Evolutionary conservation across 2,888 invertebrate species (phyloP), one percentile per base, ranked within the genome.

Genomic region (Caenorhabditis macrosperma): DNA sequence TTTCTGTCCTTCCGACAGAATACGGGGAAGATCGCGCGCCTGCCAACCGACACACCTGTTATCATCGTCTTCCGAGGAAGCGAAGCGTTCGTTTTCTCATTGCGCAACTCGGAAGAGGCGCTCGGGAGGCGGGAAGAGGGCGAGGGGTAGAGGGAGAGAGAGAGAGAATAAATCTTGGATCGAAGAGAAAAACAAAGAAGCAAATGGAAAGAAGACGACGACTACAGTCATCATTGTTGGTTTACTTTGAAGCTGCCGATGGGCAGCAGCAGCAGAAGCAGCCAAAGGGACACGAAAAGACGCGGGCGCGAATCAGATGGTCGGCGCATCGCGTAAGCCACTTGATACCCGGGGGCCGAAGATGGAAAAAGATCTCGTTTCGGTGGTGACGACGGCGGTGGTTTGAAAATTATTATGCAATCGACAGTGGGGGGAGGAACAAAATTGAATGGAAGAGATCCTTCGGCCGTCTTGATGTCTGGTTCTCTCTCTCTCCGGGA

Each of bases 391-490:
- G 69, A 69, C 61, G 74, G 64, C 63, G 64, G 74, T 48, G 57
- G 64, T 74, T 74, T 74, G 64, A 64, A 74, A 74, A 74, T 74
- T 74, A 64, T 66, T 74, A 74, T 74, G 74, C 74, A 74, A 74
- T 74, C 64, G 55, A 72, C 71, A 55, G n/a, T n/a, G n/a, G n/a
- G 72, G 72, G 57, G 35, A 55, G 54, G 63, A 72, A 72, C 72
- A 63, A 72, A 72, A 72, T 72, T 63, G 63, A 72, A 72, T 72
- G 48, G 55, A 64, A n/a, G 24, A 44, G 46, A 54, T 46, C 28
- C 17, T 20, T 15, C 22, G 50, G n/a, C 38, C 35, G 48, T 57
- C 68, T 72, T 74, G 41, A 74, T 59, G 74, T 74, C 64, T 74
- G 38, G 59, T 64, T 64, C 63, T n/a, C n/a, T n/a, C n/a, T n/a